phyloP scores from a whole-genome alignment of 2,888 invertebrate species.

The Eumacrocentrus americanus region DNA sequence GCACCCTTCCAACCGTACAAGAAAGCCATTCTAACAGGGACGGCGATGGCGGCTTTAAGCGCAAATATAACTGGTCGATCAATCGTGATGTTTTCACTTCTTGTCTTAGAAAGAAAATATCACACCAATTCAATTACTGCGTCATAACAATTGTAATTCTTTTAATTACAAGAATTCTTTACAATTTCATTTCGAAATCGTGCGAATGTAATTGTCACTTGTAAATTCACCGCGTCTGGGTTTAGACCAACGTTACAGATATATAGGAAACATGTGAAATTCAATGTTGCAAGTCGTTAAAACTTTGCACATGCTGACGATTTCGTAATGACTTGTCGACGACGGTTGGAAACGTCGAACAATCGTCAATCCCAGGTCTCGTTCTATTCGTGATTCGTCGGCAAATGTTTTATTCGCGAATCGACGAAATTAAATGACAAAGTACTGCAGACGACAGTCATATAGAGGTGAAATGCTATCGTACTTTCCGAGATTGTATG shows the following conservation, averaged over 20 bases:
- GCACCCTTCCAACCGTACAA: slow-evolving; percentile 1
- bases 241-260: too few relatives aligned
- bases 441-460: too few relatives aligned
- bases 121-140: not conserved
- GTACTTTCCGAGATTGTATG: too few relatives aligned
- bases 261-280: slow-evolving; percentile 12
- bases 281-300: slow-evolving; percentile 24
- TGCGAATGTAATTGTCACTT: too few relatives aligned
- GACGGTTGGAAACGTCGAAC: slow-evolving; percentile 21
- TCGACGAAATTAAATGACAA: too few relatives aligned
- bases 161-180: not conserved
- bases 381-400: too few relatives aligned
- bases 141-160: not conserved
- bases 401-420: too few relatives aligned
- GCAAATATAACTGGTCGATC: slow-evolving; percentile 24
- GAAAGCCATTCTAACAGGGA: slow-evolving; percentile 3
- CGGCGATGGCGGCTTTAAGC: not conserved
- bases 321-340: slow-evolving; percentile 17
- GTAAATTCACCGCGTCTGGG: not conserved
- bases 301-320: slow-evolving; percentile 25
- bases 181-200: not conserved
- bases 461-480: too few relatives aligned
- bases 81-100: slow-evolving; percentile 22
- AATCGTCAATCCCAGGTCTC: slow-evolving; percentile 16
- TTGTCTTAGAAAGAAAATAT: slow-evolving; percentile 7